Percentiles rank a stretch among this genome's conserved stretches.
Conservation (phyloP, 2,888 invertebrate species). For the Lepidocyrtinus sp. region DNA sequence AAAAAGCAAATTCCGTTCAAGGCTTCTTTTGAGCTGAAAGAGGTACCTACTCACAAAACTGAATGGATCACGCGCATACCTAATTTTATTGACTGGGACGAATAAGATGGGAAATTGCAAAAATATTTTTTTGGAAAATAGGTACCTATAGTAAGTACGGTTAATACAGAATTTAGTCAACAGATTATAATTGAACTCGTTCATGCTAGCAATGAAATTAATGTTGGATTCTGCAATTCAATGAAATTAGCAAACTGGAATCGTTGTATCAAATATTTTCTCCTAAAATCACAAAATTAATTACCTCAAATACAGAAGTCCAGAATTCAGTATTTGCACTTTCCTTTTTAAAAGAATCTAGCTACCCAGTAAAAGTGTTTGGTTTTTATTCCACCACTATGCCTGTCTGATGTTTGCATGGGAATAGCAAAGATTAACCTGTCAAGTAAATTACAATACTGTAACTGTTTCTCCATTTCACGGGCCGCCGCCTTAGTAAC, state of each 20-base stretch:
- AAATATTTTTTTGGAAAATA: no score
- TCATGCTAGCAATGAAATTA: no score
- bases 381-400: no score
- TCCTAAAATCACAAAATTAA: slow-evolving; percentile 29
- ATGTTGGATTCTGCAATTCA: no score
- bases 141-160: no score
- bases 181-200: no score
- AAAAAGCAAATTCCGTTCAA: background rate
- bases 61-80: slow-evolving; percentile 31
- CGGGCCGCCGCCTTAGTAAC: slow-evolving; percentile 66
- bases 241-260: no score
- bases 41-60: background rate
- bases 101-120: background rate
- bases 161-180: no score
- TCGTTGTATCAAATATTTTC: no score
- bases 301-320: background rate
- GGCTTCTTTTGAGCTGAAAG: slow-evolving; percentile 2
- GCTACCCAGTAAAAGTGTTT: no score
- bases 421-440: slow-evolving; percentile 66
- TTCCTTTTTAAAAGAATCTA: no score
- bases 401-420: background rate
- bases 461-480: slow-evolving; percentile 70
- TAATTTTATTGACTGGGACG: slow-evolving; percentile 43
- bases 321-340: no score
- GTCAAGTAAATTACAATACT: slow-evolving; percentile 69